phyloP scores from a whole-genome alignment of 1,140 invertebrate genomes.

The Episyrphus balteatus region DNA sequence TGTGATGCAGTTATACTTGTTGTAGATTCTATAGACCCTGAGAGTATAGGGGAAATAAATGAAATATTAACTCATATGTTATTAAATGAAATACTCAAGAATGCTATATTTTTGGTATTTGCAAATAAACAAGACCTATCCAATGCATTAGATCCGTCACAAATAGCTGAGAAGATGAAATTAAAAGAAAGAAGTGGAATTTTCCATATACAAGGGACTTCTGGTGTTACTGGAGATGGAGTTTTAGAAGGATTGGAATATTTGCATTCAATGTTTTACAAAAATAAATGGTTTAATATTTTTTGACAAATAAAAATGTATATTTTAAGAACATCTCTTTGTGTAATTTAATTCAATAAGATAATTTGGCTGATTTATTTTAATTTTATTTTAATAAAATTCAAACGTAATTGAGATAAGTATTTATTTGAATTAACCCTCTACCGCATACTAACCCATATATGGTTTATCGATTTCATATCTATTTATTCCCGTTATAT shows the following conservation, averaged over 20 bases:
- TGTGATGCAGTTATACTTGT: constrained; percentile 81
- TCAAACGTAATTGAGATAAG: no score
- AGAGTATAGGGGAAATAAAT: constrained; percentile 71
- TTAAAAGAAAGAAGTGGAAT: constrained; percentile 65
- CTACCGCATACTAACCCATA: no score
- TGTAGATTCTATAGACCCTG: constrained; percentile 81
- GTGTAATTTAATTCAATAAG: no score
- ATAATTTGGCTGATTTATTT: no score
- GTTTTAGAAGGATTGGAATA: constrained; percentile 40
- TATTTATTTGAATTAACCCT: no score
- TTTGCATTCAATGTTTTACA: constrained; percentile 3
- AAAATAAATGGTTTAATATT: no score
- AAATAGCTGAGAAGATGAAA: constrained; percentile 77
- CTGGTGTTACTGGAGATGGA: constrained; percentile 75
- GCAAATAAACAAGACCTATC: constrained; percentile 74
- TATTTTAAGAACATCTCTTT: no score
- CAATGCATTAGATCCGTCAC: constrained; percentile 78
- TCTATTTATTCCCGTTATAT: no score
- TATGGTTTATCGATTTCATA: no score
- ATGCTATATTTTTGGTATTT: constrained; percentile 7
- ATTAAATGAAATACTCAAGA: not conserved
- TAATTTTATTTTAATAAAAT: no score
- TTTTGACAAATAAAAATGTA: no score
- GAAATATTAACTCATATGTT: constrained; percentile 49
- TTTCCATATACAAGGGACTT: constrained; percentile 83